These are phyloP conservation scores for Ianthella basta DNA, from an alignment of 37 sponge, comb jelly and placozoan species.

Conservation along the genomic window DNA sequence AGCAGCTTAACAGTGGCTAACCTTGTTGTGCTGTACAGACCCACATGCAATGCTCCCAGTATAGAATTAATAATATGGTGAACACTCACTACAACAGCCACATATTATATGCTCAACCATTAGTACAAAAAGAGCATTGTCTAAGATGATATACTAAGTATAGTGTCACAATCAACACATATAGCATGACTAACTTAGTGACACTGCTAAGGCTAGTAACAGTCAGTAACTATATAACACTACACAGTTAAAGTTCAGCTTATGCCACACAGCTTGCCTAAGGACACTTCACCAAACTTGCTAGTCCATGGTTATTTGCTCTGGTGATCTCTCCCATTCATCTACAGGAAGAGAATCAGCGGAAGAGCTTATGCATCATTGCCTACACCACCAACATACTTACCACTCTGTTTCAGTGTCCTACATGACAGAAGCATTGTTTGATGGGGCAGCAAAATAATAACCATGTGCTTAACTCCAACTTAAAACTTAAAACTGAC, in stretches of 20 bases:
- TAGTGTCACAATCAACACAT: no score
- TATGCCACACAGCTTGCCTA: slow-evolving; percentile 10
- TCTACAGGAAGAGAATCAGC: slow-evolving; percentile 11
- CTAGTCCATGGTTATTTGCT: slow-evolving; percentile 30
- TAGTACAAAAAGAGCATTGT: no score
- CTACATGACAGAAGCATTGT: neutral
- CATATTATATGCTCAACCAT: no score
- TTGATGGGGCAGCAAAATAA: neutral
- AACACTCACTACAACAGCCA: no score
- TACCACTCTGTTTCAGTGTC: slow-evolving; percentile 22
- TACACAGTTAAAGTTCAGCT: neutral
- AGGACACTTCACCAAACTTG: slow-evolving; percentile 29
- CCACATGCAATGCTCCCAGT: no score
- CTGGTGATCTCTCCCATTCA: slow-evolving; percentile 31
- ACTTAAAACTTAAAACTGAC: no score
- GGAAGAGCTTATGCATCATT: neutral
- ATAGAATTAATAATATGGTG: no score
- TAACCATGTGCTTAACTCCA: no score
- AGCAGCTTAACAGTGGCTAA: slow-evolving; percentile 18
- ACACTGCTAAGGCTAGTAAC: no score
- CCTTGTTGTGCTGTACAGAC: slow-evolving; percentile 7
- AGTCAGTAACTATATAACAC: no score
- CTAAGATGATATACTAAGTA: no score
- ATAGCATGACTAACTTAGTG: no score
- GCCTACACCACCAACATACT: slow-evolving; percentile 22